These are phyloP conservation scores for Chelonus formosanus DNA, from an alignment of 2,888 invertebrate genomes.

Conservation along the genomic window DNA sequence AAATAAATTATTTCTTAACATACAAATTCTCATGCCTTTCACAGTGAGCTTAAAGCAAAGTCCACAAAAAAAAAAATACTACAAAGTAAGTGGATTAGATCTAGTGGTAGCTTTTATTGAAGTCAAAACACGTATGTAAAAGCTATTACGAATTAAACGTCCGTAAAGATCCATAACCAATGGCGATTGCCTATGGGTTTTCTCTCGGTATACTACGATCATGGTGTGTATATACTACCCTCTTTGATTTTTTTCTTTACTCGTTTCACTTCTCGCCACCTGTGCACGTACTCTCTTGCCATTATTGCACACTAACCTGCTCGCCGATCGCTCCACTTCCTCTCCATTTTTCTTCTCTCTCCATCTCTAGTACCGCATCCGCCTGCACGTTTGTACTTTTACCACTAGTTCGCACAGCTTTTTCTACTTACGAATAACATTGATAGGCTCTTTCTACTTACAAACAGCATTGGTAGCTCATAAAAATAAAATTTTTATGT, in stretches of 20 bases:
- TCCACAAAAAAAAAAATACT: background rate
- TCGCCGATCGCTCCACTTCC: slow-evolving; percentile 35
- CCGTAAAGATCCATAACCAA: slow-evolving; percentile 51
- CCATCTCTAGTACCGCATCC: slow-evolving; percentile 23
- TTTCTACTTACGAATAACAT: slow-evolving; percentile 5
- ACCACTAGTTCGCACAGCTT: background rate
- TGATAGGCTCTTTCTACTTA: slow-evolving; percentile 3
- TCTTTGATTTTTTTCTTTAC: slow-evolving; percentile 25
- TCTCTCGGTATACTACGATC: background rate
- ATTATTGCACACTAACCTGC: slow-evolving; percentile 34
- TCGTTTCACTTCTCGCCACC: slow-evolving; percentile 35
- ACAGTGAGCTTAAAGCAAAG: slow-evolving; percentile 9
- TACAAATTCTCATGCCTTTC: no score
- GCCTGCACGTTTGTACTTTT: slow-evolving; percentile 35
- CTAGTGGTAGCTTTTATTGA: slow-evolving; percentile 40
- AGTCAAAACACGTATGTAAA: slow-evolving; percentile 47
- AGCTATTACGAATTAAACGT: slow-evolving; percentile 51
- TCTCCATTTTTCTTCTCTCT: slow-evolving; percentile 11
- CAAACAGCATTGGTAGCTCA: no score
- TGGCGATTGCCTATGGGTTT: slow-evolving; percentile 33
- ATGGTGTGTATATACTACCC: no score
- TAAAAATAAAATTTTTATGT: no score
- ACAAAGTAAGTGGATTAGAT: slow-evolving; percentile 38
- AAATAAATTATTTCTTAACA: no score
- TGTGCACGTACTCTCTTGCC: slow-evolving; percentile 33